Percentiles rank a stretch among this genome's conserved stretches.
Conservation (phyloP, 2,797 vertebrate genomes). For the Sarcoramphus papa region DNA sequence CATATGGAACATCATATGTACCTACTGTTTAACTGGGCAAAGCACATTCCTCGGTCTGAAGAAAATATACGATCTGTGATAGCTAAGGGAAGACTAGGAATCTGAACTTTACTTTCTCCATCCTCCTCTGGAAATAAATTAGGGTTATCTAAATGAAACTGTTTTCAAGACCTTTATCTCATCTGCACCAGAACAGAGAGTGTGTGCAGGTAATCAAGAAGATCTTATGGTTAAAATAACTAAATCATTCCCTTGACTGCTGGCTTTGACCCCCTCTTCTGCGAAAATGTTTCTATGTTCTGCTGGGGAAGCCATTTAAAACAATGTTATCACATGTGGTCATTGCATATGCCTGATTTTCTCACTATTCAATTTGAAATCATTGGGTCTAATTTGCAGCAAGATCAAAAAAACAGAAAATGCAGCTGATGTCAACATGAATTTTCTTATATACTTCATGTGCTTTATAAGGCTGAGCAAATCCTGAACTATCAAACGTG, state of each 20-base stretch:
- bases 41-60: neutral
- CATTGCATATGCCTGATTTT: neutral
- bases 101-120: neutral
- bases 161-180: neutral
- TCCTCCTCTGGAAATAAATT: neutral
- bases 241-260: neutral
- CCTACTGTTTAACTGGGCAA: slow-evolving; percentile 27
- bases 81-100: neutral
- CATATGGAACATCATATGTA: slow-evolving; percentile 48
- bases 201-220: neutral
- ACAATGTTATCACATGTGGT: neutral
- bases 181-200: neutral
- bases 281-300: neutral
- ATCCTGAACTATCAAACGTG: neutral
- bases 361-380: neutral
- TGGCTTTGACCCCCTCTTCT: neutral
- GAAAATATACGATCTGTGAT: neutral
- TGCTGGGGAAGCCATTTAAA: neutral
- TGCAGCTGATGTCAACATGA: neutral
- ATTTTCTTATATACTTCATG: neutral
- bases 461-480: neutral
- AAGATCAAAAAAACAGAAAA: neutral
- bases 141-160: neutral
- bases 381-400: neutral
- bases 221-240: neutral